Evolutionary conservation across 2,888 invertebrate genomes (phyloP).

Genomic region (Adela reaumurella): DNA sequence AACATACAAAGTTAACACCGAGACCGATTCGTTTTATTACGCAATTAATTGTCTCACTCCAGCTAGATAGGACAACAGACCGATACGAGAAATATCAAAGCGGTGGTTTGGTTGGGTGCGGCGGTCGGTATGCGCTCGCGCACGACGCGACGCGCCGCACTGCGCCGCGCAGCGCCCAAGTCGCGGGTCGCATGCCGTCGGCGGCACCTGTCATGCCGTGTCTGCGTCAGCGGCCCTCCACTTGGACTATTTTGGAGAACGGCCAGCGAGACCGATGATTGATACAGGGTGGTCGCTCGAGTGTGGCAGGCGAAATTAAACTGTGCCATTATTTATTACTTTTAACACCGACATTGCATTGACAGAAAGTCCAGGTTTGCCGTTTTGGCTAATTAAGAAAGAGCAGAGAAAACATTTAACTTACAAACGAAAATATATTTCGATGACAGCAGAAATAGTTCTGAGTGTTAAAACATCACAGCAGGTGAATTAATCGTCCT

Average conservation of each 20-base stretch:
- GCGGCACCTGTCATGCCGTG: slow-evolving; percentile 47
- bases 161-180: slow-evolving; percentile 27
- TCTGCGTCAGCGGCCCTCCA: slow-evolving; percentile 47
- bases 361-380: neutral
- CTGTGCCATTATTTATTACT: slow-evolving; percentile 47
- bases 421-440: too few species aligned
- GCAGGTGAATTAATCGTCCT: too few species aligned
- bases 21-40: too few species aligned
- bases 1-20: too few species aligned
- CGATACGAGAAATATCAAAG: slow-evolving; percentile 31
- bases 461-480: too few species aligned
- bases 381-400: neutral
- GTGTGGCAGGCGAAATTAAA: slow-evolving; percentile 53
- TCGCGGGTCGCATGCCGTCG: slow-evolving; percentile 47
- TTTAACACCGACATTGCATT: neutral
- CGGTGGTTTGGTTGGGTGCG: too few species aligned
- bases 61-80: too few species aligned
- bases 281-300: slow-evolving; percentile 43
- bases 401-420: too few species aligned
- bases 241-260: slow-evolving; percentile 42
- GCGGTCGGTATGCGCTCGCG: neutral
- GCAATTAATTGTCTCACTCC: too few species aligned
- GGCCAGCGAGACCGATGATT: slow-evolving; percentile 47
- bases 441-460: too few species aligned
- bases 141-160: neutral